Evolutionary conservation across 1,140 invertebrate species (phyloP).

Genomic region (Drosophila miranda): DNA sequence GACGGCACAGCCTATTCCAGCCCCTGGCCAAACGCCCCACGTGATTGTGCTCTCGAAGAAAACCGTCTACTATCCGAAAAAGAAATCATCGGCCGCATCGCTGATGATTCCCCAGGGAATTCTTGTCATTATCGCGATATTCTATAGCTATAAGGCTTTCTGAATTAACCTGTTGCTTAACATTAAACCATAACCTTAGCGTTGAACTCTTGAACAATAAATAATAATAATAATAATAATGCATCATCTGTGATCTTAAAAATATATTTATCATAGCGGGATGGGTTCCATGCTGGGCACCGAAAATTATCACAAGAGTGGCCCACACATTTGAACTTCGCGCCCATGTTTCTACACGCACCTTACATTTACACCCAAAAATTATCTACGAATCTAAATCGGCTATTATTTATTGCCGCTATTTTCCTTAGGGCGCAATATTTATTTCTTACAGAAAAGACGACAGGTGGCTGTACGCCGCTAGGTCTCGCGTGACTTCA

Average conservation of each 20-base stretch:
- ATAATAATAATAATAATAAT: too few species aligned
- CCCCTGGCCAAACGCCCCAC: slow-evolving; percentile 9
- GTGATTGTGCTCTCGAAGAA: slow-evolving; percentile 44
- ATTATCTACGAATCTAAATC: too few species aligned
- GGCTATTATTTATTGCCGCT: too few species aligned
- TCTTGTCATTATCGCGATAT: slow-evolving; percentile 16
- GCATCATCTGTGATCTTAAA: too few species aligned
- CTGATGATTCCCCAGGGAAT: slow-evolving; percentile 17
- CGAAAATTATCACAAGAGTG: too few species aligned
- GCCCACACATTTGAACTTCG: neutral
- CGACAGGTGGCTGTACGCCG: too few species aligned
- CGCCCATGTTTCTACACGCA: neutral
- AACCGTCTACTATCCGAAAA: slow-evolving; percentile 29
- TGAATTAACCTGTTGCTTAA: slow-evolving; percentile 8
- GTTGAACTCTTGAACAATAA: neutral
- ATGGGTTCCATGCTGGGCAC: too few species aligned
- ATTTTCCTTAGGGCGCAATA: too few species aligned
- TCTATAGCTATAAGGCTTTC: slow-evolving; percentile 16
- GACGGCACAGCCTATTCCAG: neutral
- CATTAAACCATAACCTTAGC: neutral
- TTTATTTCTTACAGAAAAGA: too few species aligned
- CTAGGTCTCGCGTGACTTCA: too few species aligned
- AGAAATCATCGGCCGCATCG: slow-evolving; percentile 23
- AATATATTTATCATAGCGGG: too few species aligned
- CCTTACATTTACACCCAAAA: neutral